Conservation (phyloP, 2,888 invertebrate species). For the Leptinotarsa rubiginosa region DNA sequence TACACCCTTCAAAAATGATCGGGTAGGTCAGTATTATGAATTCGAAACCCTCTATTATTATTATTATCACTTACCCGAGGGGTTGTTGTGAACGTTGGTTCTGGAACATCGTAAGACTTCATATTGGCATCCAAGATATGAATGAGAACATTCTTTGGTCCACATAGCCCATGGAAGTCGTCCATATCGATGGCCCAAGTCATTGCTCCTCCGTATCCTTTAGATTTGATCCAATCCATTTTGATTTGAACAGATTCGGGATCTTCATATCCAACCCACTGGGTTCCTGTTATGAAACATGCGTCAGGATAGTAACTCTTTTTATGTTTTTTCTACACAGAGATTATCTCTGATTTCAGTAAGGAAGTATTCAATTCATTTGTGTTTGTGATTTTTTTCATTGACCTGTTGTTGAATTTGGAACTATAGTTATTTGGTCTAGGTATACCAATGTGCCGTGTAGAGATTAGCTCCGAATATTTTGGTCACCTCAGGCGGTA, state of each 20-base stretch:
- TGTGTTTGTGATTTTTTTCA: too few relatives aligned
- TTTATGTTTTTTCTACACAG: too few relatives aligned
- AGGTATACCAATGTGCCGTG: too few relatives aligned
- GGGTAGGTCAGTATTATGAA: too few relatives aligned
- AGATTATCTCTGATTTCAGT: too few relatives aligned
- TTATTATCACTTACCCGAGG: constrained; percentile 71
- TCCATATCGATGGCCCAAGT: constrained; percentile 95
- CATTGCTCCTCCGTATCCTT: constrained; percentile 90
- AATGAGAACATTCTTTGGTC: constrained; percentile 80
- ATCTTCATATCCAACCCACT: constrained; percentile 93
- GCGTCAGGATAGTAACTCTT: background rate
- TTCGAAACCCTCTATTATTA: too few relatives aligned
- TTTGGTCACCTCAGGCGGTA: too few relatives aligned
- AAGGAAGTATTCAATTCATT: too few relatives aligned
- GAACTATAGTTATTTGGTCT: too few relatives aligned
- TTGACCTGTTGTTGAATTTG: too few relatives aligned
- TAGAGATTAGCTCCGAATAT: too few relatives aligned
- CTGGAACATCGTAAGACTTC: constrained; percentile 77
- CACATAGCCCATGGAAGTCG: constrained; percentile 87
- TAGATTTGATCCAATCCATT: constrained; percentile 88
- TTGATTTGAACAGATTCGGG: constrained; percentile 85
- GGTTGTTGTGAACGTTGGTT: constrained; percentile 74
- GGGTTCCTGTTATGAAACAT: constrained; percentile 69
- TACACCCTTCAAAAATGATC: too few relatives aligned
- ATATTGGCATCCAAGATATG: constrained; percentile 80